Evolutionary conservation across 92 coral and sea anemone genomes (phyloP), one percentile per base, ranked within the genome.

Genomic region (Porites rus): DNA sequence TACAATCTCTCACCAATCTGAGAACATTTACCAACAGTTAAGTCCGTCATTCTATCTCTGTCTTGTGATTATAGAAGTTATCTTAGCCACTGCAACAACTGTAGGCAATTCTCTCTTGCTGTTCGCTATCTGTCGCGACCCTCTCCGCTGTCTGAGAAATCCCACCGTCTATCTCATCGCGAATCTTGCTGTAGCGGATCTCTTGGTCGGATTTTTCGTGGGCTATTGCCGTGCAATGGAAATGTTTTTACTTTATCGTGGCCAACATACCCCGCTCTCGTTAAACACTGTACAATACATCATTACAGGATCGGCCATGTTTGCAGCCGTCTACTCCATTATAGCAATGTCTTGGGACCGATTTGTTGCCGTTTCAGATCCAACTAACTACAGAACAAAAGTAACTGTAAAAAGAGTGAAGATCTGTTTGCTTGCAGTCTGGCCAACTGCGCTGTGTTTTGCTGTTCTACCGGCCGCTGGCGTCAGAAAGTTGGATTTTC

Each of bases 361-460:
- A 13, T 81, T 69, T 25, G 85, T 81, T 17, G 76, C 85, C 6
- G 85, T 81, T 69, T 25, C 85, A 31, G 85, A 81, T 38, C 85
- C 74, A 43, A 10, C 70, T 0, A 69, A 69, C 85, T 81, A 81
- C 85, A 81, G 46, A 66, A 58, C 53, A 51, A 54, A 76, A 38
- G 63, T 81, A 31, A 81, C 85, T 53, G 85, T 81, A 2, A 69
- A 9, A 24, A 81, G 63, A 69, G 85, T 69, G 11, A 81, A 69
- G 67, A 51, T 81, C 58, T 69, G 76, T 16, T 69, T 81, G 7
- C 38, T 31, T 11, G 66, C 14, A 0, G 52, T 81, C 70, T 81
- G 85, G 85, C 14, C 70, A 31, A 81, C 69, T 68, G 85, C 85
- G 56, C 38, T 24, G 14, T 28, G 68, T 31, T 53, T 81, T 9